Percentiles rank a stretch among this genome's conserved stretches.
These are phyloP conservation scores for Myioborus melanocephalus DNA, from an alignment of 2,797 vertebrate genomes.

Conservation along the genomic window DNA sequence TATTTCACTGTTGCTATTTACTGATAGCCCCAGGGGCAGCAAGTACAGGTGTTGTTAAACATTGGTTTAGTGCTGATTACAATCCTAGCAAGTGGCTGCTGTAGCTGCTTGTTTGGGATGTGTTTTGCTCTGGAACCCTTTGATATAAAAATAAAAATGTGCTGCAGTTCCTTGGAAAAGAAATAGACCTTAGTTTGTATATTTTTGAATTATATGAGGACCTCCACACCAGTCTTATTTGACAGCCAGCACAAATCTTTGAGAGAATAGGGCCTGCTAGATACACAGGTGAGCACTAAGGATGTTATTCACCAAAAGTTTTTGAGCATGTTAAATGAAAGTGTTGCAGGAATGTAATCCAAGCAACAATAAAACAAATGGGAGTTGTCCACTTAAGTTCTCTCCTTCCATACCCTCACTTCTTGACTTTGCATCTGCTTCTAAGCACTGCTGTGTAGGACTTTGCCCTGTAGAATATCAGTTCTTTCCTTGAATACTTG, in stretches of 20 bases:
- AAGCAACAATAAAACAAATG: neutral
- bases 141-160: neutral
- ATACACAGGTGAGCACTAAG: neutral
- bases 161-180: neutral
- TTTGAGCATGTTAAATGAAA: neutral
- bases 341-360: neutral
- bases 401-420: fast-evolving
- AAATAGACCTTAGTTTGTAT: neutral
- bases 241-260: neutral
- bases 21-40: neutral
- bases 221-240: neutral
- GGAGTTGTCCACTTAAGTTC: neutral
- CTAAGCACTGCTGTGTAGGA: neutral
- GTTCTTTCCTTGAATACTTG: neutral
- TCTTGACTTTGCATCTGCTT: neutral
- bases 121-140: neutral
- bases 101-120: neutral
- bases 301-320: neutral
- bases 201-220: neutral
- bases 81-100: neutral
- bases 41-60: neutral
- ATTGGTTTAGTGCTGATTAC: neutral
- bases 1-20: neutral
- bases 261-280: neutral
- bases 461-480: neutral